These are phyloP conservation scores for Hephaestus fuliginosus DNA, from an alignment of 2,797 vertebrate species.

Conservation along the genomic window DNA sequence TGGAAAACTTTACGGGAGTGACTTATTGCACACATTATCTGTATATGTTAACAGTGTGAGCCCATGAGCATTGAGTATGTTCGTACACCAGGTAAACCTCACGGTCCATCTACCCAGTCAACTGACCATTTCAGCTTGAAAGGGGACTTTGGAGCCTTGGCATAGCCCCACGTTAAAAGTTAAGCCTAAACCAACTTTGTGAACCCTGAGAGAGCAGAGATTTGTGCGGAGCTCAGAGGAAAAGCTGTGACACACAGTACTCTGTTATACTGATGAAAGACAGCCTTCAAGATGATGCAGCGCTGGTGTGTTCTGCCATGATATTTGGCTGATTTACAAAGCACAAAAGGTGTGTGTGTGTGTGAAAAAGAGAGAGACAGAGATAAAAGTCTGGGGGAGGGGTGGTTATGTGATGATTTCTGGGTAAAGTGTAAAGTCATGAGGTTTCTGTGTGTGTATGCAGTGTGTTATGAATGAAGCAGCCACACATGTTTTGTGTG, in stretches of 20 bases:
- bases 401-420: not conserved
- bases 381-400: not conserved
- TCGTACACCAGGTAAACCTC: slow-evolving; percentile 5
- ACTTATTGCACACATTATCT: not conserved
- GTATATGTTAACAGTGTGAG: not conserved
- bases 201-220: slow-evolving; percentile 21
- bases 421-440: slow-evolving; percentile 14
- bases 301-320: not conserved
- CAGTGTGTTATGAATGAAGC: slow-evolving; percentile 1
- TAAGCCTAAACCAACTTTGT: slow-evolving; percentile 50
- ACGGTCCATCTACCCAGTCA: not conserved
- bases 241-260: slow-evolving; percentile 13
- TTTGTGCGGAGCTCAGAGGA: slow-evolving; percentile 29
- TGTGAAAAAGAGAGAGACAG: not conserved
- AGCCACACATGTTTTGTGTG: not conserved
- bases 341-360: not conserved
- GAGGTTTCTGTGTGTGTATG: not conserved
- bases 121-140: not conserved
- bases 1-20: slow-evolving; percentile 1
- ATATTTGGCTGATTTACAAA: slow-evolving; percentile 13
- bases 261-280: not conserved
- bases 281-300: slow-evolving; percentile 25
- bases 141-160: slow-evolving; percentile 57
- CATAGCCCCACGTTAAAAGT: slow-evolving; percentile 28
- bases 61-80: not conserved